Percentiles rank a stretch among this genome's conserved stretches.
phyloP scores from a whole-genome alignment of 2,888 invertebrate species.

The Dinocampus coccinellae region DNA sequence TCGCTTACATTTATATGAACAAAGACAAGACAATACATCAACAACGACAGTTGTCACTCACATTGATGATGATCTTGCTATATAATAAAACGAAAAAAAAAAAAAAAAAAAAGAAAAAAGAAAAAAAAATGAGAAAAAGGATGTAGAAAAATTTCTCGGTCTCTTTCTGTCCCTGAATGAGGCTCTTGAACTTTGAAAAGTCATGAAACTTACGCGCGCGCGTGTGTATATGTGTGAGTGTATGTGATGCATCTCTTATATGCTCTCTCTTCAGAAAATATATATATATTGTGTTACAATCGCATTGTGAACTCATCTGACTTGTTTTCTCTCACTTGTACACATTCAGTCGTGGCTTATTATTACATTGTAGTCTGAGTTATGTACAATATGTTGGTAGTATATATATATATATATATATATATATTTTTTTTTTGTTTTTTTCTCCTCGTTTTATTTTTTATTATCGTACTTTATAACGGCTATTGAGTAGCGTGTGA shows the following conservation, averaged over 20 bases:
- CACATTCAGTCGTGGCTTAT: neutral
- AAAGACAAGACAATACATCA: neutral
- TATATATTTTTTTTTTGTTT: neutral
- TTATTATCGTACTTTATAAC: neutral
- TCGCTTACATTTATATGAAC: conserved; percentile 55
- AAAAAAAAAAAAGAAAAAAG: conserved; percentile 35
- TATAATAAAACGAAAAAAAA: conserved; percentile 12
- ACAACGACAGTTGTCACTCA: neutral
- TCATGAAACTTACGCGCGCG: conserved; percentile 30
- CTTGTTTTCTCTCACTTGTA: conserved; percentile 19
- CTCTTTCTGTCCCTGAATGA: conserved; percentile 62
- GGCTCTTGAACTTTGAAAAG: conserved; percentile 67
- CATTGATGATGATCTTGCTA: neutral
- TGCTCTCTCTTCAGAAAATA: conserved; percentile 37
- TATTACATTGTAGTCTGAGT: conserved; percentile 44
- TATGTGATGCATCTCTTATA: conserved; percentile 9
- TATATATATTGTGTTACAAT: conserved; percentile 64
- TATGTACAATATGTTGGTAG: neutral
- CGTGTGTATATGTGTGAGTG: conserved; percentile 36
- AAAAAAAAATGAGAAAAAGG: conserved; percentile 40
- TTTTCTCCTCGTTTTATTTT: neutral
- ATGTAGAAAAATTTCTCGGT: conserved; percentile 30
- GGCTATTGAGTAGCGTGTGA: conserved; percentile 38
- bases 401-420: neutral
- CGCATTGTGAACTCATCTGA: conserved; percentile 47